Conservation (phyloP, 2,797 vertebrate genomes). For the Loris lydekkerianus region DNA sequence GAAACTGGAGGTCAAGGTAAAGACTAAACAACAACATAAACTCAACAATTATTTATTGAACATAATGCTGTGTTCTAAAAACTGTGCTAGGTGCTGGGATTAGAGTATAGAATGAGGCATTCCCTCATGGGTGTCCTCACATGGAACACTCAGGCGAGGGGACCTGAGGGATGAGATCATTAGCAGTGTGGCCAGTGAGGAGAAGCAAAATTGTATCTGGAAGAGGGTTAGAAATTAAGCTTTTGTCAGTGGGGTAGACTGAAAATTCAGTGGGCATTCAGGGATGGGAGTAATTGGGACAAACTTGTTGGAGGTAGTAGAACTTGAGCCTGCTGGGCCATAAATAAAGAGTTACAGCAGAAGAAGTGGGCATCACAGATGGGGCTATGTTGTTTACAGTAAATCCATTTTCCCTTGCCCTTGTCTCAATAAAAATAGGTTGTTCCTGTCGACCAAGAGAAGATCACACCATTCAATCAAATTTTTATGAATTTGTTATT, state of each 20-base stretch:
- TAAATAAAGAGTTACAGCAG: not conserved
- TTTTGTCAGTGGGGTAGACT: not conserved
- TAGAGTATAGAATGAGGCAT: not conserved
- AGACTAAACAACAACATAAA: conserved; percentile 39
- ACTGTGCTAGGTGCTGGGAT: not conserved
- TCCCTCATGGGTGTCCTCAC: not conserved
- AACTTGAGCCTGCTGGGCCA: not conserved
- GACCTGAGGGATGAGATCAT: not conserved
- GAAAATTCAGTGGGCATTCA: not conserved
- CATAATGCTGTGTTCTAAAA: not conserved
- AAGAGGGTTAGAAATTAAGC: not conserved
- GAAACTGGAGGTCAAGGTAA: not conserved
- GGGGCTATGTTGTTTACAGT: not conserved
- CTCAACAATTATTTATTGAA: conserved; percentile 22
- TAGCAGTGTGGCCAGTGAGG: not conserved
- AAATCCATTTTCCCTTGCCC: conserved; percentile 16
- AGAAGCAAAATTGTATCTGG: not conserved
- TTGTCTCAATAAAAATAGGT: not conserved
- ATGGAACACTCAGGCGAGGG: not conserved
- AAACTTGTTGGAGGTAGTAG: not conserved
- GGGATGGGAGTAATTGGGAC: too few relatives aligned
- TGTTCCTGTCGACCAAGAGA: conserved; percentile 18
- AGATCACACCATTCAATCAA: not conserved
- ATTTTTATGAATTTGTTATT: conserved; percentile 19
- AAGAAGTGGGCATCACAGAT: not conserved